These are phyloP conservation scores for Ornithorhynchus anatinus DNA, from an alignment of 2,113 vertebrate genomes.

Conservation along the genomic window DNA sequence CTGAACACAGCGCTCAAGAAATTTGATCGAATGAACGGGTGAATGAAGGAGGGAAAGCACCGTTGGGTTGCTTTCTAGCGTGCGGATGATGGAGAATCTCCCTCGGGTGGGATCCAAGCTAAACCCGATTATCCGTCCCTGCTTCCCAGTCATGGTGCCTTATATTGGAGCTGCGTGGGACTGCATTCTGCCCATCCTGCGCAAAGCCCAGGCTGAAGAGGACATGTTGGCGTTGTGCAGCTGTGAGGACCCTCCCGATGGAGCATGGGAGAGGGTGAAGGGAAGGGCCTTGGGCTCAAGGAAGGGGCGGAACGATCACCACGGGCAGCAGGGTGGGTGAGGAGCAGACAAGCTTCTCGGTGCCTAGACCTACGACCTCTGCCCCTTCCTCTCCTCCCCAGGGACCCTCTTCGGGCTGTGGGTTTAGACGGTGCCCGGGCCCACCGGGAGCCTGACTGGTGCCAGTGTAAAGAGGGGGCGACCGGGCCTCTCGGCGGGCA, in stretches of 20 bases:
- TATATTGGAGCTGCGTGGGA: background rate
- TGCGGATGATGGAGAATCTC: too few relatives aligned
- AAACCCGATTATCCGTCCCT: background rate
- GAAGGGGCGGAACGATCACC: background rate
- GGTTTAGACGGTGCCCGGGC: too few relatives aligned
- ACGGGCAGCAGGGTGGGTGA: background rate
- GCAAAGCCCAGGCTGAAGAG: background rate
- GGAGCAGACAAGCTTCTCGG: background rate
- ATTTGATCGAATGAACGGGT: too few relatives aligned
- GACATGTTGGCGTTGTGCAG: background rate
- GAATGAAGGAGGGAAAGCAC: too few relatives aligned
- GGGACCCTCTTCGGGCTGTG: background rate
- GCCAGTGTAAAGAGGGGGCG: too few relatives aligned
- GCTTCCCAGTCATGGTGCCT: background rate
- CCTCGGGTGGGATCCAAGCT: background rate
- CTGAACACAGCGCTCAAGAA: too few relatives aligned
- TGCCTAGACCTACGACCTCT: too few relatives aligned
- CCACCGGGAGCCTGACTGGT: too few relatives aligned
- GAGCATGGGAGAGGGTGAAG: too few relatives aligned
- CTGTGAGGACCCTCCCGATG: background rate
- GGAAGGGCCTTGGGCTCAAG: background rate
- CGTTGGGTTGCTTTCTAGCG: too few relatives aligned
- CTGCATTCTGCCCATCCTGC: background rate
- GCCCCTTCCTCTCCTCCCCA: too few relatives aligned
- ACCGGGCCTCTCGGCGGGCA: background rate